Conservation (phyloP, 1,140 invertebrate species). For the Saxidomus purpurata region DNA sequence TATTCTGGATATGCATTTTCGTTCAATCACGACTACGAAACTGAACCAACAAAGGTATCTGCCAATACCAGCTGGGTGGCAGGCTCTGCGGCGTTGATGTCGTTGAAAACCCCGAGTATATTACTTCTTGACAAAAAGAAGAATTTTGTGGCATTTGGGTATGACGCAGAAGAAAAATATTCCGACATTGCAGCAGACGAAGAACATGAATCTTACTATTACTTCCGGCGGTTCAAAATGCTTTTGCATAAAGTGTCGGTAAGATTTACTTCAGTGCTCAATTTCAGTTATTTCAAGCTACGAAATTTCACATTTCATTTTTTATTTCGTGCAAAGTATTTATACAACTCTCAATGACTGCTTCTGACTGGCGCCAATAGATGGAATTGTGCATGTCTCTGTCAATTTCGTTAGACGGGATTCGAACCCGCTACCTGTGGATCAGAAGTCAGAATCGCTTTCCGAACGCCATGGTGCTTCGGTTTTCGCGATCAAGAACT, state of each 20-base stretch:
- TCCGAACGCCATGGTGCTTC: no score
- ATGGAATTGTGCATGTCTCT: no score
- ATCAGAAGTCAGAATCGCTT: no score
- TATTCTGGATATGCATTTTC: constrained; percentile 52
- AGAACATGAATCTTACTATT: constrained; percentile 11
- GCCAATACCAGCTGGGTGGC: constrained; percentile 28
- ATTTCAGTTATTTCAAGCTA: background rate
- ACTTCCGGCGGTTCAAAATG: constrained; percentile 58
- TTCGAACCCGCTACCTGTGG: no score
- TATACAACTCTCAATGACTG: background rate
- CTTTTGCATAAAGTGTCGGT: constrained; percentile 17
- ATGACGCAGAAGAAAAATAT: constrained; percentile 47
- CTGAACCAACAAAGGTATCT: constrained; percentile 25
- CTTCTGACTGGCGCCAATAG: background rate
- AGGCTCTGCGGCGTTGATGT: constrained; percentile 5
- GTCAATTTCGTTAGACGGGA: no score
- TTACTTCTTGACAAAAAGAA: constrained; percentile 28
- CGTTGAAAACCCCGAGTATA: constrained; percentile 34
- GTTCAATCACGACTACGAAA: constrained; percentile 44
- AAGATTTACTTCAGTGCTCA: no score
- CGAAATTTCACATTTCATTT: background rate
- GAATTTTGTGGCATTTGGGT: constrained; percentile 39
- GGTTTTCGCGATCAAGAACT: no score
- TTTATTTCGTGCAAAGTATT: background rate
- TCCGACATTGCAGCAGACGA: constrained; percentile 8